Base-by-base conservation (phyloP, 2,113 vertebrate genomes). In the Embiotoca jacksoni region DNA sequence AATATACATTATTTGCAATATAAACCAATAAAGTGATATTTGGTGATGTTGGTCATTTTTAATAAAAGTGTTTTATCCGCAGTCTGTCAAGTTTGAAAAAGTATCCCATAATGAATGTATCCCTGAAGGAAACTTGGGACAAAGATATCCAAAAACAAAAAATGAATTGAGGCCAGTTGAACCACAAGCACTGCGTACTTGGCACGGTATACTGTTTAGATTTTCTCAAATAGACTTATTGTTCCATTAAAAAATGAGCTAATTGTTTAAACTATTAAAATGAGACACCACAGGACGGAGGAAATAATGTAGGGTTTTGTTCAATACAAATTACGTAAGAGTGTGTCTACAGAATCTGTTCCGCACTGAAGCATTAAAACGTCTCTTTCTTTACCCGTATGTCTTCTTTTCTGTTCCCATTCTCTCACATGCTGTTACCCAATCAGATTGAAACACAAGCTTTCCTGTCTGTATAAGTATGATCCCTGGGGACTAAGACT, bases 401-500 rank as follows among this genome's bases (percentile, higher is more conserved):
- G 7, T 72, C 53, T 65, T 72, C 14, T 11, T 46, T 44, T 37
- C 16, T 16, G 9, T 64, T 56, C 55, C 3, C 10, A 0, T 58
- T 58, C 53, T 70, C 64, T 59, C 66, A 68, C 60, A 78, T n/a
- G n/a, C n/a, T n/a, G n/a, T n/a, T n/a, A n/a, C n/a, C n/a, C n/a
- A n/a, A n/a, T n/a, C n/a, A 80, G 55, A 52, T 9, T 46, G 46
- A 81, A 85, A 67, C 47, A 76, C 52, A 69, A 75, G 33, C 47
- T 57, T 49, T 58, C n/a, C 53, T 72, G 56, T 75, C 41, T 72
- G 36, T 61, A 3, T 35, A 37, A 53, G n/a, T 72, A 57, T 36
- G 49, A 60, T 3, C 59, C 62, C 50, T 30, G 36, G 57, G 56
- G 65, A 47, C 8, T 3, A 9, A 52, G 46, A n/a, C 37, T 60